A percentile compares a stretch with the other conserved stretches of the same genome.
phyloP scores from a whole-genome alignment of 2,113 vertebrate genomes.

The Leucosticte australis region DNA sequence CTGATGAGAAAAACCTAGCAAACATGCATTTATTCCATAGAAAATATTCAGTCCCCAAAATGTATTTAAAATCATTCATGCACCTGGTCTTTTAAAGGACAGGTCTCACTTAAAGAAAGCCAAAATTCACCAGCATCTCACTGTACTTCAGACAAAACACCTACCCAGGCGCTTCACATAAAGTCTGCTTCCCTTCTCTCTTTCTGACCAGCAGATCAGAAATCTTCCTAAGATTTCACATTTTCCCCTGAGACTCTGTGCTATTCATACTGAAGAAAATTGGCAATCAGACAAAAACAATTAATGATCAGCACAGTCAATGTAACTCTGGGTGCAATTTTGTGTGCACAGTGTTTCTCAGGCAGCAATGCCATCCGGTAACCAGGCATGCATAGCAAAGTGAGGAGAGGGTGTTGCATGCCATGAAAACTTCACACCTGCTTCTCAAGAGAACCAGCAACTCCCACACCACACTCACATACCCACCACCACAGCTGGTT shows the following conservation, averaged over 20 bases:
- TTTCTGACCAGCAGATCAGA: not conserved
- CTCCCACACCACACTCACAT: accelerated
- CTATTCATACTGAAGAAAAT: not conserved
- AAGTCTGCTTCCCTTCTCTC: not conserved
- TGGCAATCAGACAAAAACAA: not conserved
- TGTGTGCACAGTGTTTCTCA: not conserved
- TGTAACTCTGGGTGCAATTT: not conserved
- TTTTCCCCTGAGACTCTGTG: not conserved
- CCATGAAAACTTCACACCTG: not conserved
- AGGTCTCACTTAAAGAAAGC: not conserved
- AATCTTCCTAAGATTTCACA: not conserved
- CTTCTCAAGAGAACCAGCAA: not conserved
- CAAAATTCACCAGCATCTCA: not conserved
- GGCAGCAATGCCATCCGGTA: not conserved
- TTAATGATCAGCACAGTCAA: not conserved
- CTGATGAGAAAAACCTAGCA: not conserved
- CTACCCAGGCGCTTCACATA: not conserved
- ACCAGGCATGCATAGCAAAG: not conserved
- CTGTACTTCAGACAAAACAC: not conserved
- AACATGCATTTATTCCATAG: not conserved
- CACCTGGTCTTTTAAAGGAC: not conserved
- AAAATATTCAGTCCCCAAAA: not conserved
- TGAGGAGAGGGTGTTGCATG: not conserved
- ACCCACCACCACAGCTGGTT: not conserved
- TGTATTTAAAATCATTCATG: not conserved